Percentiles rank a stretch among this genome's conserved stretches.
Conservation (phyloP, 2,888 invertebrate species). For the Tortrix viridana region DNA sequence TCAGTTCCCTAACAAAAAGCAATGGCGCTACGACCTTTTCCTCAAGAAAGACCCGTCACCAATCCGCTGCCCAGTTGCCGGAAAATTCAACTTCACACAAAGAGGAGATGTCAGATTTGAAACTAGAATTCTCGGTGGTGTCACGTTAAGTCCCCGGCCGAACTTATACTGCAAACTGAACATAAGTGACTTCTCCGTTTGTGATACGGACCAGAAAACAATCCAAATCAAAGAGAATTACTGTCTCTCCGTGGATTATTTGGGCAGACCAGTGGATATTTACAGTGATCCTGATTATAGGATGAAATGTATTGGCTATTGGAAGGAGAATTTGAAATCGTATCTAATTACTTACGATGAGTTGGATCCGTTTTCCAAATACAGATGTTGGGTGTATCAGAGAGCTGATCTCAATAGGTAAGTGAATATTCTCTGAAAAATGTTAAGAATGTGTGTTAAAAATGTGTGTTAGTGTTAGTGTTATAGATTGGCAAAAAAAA, state of each 20-base stretch:
- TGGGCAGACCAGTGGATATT: conserved; percentile 97
- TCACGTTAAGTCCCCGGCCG: conserved; percentile 96
- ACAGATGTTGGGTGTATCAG: conserved; percentile 99
- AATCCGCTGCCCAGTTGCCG: conserved; percentile 97
- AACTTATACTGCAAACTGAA: conserved; percentile 96
- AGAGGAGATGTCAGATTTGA: conserved; percentile 94
- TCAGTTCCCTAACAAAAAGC: conserved; percentile 92
- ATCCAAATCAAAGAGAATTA: conserved; percentile 97
- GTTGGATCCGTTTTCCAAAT: conserved; percentile 96
- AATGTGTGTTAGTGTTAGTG: not conserved
- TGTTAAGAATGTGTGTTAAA: not conserved
- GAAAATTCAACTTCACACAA: conserved; percentile 97
- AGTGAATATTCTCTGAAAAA: conserved; percentile 82
- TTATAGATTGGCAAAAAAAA: too few relatives aligned
- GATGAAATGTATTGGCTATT: conserved; percentile 98
- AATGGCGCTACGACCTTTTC: conserved; percentile 95
- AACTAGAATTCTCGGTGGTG: conserved; percentile 97
- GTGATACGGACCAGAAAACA: conserved; percentile 97
- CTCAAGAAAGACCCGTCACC: conserved; percentile 95
- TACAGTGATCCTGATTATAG: conserved; percentile 98
- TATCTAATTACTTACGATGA: conserved; percentile 98
- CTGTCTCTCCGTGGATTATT: conserved; percentile 97
- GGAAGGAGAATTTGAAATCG: conserved; percentile 98
- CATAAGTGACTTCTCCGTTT: conserved; percentile 97
- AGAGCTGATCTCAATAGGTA: conserved; percentile 95